These are phyloP conservation scores for Venustaconcha ellipsiformis DNA, from an alignment of 1,140 invertebrate genomes.

Conservation along the genomic window DNA sequence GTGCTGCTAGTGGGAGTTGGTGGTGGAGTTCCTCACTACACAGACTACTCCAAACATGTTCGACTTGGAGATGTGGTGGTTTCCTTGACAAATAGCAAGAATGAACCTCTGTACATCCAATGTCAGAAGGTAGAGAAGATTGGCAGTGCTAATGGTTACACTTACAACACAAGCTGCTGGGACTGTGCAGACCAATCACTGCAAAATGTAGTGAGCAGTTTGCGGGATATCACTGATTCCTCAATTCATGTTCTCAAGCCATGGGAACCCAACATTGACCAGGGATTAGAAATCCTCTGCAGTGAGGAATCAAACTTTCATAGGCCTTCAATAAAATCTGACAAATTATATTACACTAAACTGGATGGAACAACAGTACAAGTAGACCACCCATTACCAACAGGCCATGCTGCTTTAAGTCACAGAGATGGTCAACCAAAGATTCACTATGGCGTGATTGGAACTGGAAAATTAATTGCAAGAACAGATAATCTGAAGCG, in stretches of 20 bases:
- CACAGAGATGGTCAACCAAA: slow-evolving; percentile 37
- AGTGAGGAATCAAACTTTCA: slow-evolving; percentile 73
- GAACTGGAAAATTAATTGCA: slow-evolving; percentile 80
- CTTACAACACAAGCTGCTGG: slow-evolving; percentile 46
- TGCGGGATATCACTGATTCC: slow-evolving; percentile 29
- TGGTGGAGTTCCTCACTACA: slow-evolving; percentile 97
- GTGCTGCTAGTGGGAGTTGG: slow-evolving; percentile 97
- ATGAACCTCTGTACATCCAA: slow-evolving; percentile 58
- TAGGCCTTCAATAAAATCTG: slow-evolving; percentile 84
- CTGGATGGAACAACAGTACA: slow-evolving; percentile 94
- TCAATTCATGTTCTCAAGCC: slow-evolving; percentile 44
- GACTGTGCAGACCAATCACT: slow-evolving; percentile 37
- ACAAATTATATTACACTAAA: slow-evolving; percentile 93
- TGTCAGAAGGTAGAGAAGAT: slow-evolving; percentile 58
- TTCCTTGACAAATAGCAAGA: slow-evolving; percentile 72
- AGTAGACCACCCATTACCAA: slow-evolving; percentile 73
- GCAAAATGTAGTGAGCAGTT: slow-evolving; percentile 39
- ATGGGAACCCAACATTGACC: slow-evolving; percentile 77
- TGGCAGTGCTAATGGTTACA: slow-evolving; percentile 24
- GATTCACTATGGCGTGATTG: slow-evolving; percentile 87
- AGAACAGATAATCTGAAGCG: slow-evolving; percentile 70
- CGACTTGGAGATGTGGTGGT: slow-evolving; percentile 96
- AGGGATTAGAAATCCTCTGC: slow-evolving; percentile 71
- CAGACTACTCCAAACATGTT: slow-evolving; percentile 92
- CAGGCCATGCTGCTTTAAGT: slow-evolving; percentile 30